phyloP scores from a whole-genome alignment of 2,797 vertebrate species.

The Sebastolobus alascanus region DNA sequence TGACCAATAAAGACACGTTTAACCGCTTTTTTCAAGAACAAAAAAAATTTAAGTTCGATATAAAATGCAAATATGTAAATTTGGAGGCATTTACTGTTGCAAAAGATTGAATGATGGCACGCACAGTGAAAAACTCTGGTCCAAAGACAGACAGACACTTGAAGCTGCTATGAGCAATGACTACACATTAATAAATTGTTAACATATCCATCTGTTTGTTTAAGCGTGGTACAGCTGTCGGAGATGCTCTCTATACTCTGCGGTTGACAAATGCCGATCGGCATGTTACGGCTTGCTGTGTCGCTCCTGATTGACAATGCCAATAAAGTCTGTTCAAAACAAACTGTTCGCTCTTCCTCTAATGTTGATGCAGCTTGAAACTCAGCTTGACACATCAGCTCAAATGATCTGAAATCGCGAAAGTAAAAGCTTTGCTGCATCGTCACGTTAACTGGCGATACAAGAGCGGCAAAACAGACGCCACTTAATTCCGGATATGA shows the following conservation, averaged over 20 bases:
- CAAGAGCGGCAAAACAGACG: neutral
- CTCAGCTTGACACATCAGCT: neutral
- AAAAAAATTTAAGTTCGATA: neutral
- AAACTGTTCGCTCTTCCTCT: neutral
- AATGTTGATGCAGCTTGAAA: neutral
- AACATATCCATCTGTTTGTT: constrained; percentile 27
- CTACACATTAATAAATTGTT: constrained; percentile 22
- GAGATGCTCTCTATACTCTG: constrained; percentile 13
- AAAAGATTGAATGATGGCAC: neutral
- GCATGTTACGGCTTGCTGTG: neutral
- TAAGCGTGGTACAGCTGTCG: constrained; percentile 4
- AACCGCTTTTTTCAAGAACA: neutral
- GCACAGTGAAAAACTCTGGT: neutral
- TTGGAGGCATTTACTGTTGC: neutral
- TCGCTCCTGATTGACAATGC: neutral
- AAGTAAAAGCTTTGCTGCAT: neutral
- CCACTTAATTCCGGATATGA: constrained; percentile 1
- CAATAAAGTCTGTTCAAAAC: constrained; percentile 4
- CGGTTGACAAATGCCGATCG: neutral
- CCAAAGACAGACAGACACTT: neutral
- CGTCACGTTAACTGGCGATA: neutral
- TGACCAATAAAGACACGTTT: neutral
- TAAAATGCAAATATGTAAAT: neutral
- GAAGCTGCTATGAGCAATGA: constrained; percentile 5
- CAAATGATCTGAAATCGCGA: neutral